Percentiles rank a stretch among this genome's conserved stretches.
Conservation (phyloP, 1,140 invertebrate species). For the Drosophila nigrodunni region DNA sequence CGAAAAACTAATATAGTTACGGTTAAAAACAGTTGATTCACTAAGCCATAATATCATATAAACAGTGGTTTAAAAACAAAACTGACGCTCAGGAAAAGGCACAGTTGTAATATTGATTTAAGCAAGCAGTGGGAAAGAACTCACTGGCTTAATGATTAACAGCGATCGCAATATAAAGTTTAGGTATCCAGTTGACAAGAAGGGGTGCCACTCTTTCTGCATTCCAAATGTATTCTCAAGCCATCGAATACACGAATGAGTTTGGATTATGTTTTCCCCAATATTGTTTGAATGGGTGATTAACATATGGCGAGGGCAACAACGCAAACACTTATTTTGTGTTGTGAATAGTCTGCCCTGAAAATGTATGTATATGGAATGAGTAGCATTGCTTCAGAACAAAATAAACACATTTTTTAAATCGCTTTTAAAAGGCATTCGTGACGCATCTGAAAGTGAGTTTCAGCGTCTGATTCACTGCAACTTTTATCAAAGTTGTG, state of each 20-base stretch:
- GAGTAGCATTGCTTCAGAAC: slow-evolving; percentile 1
- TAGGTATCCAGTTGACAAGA: slow-evolving; percentile 24
- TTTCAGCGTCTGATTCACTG: slow-evolving; percentile 31
- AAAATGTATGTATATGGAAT: slow-evolving; percentile 19
- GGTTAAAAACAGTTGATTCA: slow-evolving; percentile 58
- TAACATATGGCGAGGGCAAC: slow-evolving; percentile 62
- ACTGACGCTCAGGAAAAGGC: neutral
- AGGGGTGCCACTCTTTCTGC: slow-evolving; percentile 68
- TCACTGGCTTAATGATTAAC: slow-evolving; percentile 22
- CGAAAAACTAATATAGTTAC: too few relatives aligned
- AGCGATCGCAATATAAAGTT: slow-evolving; percentile 29
- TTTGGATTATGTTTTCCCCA: slow-evolving; percentile 61
- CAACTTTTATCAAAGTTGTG: slow-evolving; percentile 9
- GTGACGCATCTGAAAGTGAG: slow-evolving; percentile 3
- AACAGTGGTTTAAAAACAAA: slow-evolving; percentile 27
- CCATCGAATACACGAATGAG: slow-evolving; percentile 28
- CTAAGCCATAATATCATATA: slow-evolving; percentile 54
- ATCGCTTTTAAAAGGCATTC: neutral
- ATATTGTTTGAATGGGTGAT: slow-evolving; percentile 68
- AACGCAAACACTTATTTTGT: slow-evolving; percentile 27
- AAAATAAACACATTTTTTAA: slow-evolving; percentile 5
- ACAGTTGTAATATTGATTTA: slow-evolving; percentile 69
- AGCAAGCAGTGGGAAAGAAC: slow-evolving; percentile 44
- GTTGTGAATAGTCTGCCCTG: slow-evolving; percentile 6
- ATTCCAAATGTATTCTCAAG: slow-evolving; percentile 56